Evolutionary conservation across 2,797 vertebrate genomes (phyloP).

Genomic region (Acanthurus tractus): DNA sequence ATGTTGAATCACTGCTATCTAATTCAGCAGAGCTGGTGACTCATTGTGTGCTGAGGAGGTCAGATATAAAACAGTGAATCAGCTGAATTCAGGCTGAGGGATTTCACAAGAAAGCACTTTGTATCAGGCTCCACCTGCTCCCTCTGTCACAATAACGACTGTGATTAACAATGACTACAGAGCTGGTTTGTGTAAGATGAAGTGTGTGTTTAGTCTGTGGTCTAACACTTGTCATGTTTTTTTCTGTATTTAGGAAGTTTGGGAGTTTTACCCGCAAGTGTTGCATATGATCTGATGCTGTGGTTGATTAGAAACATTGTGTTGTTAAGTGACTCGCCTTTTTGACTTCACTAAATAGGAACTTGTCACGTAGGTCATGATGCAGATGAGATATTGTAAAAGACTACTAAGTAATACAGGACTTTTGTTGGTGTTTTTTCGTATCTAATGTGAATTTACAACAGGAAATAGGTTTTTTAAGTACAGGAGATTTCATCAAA

Average conservation of each 20-base stretch:
- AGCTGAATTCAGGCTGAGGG: neutral
- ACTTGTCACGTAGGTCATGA: neutral
- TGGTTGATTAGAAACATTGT: neutral
- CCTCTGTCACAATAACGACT: neutral
- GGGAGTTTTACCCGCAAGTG: constrained; percentile 8
- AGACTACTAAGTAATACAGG: constrained; percentile 5
- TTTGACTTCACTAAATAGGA: neutral
- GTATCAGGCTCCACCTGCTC: neutral
- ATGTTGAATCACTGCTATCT: constrained; percentile 61
- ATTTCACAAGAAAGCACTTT: neutral
- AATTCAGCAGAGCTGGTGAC: constrained; percentile 38
- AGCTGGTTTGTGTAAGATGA: neutral
- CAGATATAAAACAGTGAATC: constrained; percentile 26
- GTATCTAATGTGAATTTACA: neutral
- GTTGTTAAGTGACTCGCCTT: constrained; percentile 17
- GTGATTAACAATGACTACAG: constrained; percentile 28
- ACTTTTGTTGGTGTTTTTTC: neutral
- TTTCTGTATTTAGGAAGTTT: neutral
- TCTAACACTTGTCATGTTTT: neutral
- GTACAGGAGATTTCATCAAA: neutral
- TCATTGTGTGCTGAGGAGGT: constrained; percentile 22
- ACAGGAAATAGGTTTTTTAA: neutral
- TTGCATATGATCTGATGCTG: neutral
- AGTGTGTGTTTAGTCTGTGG: neutral
- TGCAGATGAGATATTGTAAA: constrained; percentile 11